Percentiles rank a stretch among this genome's conserved stretches.
phyloP scores from a whole-genome alignment of 2,797 vertebrate genomes.

The Cryptoprocta ferox region DNA sequence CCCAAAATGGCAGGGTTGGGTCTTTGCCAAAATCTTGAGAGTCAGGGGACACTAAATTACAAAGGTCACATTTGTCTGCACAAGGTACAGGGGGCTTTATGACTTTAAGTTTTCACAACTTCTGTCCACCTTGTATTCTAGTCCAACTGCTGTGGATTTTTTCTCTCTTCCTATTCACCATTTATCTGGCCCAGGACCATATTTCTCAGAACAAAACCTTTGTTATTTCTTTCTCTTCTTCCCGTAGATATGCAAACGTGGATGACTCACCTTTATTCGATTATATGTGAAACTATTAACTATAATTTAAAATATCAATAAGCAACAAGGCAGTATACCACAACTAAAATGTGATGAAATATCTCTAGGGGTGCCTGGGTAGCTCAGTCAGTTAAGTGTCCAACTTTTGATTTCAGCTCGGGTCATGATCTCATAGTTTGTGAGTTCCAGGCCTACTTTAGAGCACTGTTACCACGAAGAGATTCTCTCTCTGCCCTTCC shows the following conservation, averaged over 20 bases:
- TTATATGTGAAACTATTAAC: neutral
- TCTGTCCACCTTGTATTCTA: neutral
- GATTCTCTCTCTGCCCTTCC: too few relatives aligned
- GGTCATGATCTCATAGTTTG: too few relatives aligned
- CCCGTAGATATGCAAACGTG: neutral
- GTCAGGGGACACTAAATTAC: neutral
- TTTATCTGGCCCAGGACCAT: neutral
- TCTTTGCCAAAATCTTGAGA: neutral
- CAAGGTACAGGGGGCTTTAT: neutral
- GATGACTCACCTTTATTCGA: neutral
- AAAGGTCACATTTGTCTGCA: neutral
- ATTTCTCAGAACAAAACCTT: slow-evolving; percentile 28
- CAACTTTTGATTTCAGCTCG: too few relatives aligned
- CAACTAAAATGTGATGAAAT: neutral
- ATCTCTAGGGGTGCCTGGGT: too few relatives aligned
- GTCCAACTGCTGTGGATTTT: neutral
- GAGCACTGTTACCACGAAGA: too few relatives aligned
- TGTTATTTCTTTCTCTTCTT: neutral
- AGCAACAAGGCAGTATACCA: neutral
- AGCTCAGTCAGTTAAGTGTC: too few relatives aligned
- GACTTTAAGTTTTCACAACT: neutral
- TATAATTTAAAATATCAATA: neutral
- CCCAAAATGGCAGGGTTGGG: neutral
- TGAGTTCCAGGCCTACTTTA: too few relatives aligned
- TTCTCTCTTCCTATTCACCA: neutral